Evolutionary conservation across 2,113 vertebrate genomes (phyloP).

Genomic region (Erythrocercus mccallii): DNA sequence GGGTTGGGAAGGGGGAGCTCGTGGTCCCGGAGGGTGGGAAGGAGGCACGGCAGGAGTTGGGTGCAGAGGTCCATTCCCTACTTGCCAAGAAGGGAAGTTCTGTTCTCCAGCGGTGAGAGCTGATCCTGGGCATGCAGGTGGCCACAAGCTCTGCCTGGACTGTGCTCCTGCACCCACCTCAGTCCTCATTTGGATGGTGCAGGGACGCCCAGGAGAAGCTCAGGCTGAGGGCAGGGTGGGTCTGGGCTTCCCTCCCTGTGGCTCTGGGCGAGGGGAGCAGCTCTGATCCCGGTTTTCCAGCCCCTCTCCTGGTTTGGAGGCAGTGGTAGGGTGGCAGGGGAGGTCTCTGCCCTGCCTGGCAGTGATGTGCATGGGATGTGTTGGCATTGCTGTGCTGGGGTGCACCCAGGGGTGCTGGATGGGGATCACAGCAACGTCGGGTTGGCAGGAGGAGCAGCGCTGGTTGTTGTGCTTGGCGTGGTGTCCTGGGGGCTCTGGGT

Average conservation of each 20-base stretch:
- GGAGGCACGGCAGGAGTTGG: not conserved
- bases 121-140: not conserved
- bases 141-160: not conserved
- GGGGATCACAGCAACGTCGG: fast-evolving
- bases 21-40: not conserved
- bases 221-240: not conserved
- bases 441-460: fast-evolving
- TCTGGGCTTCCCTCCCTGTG: not conserved
- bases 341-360: not conserved
- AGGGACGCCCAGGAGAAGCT: not conserved
- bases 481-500: not conserved
- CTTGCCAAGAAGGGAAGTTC: not conserved
- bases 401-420: not conserved
- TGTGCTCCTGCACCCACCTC: not conserved
- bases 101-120: not conserved
- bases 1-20: not conserved
- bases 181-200: fast-evolving
- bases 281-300: not conserved
- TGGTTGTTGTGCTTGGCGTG: not conserved
- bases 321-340: not conserved
- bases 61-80: not conserved
- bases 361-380: fast-evolving
- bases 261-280: not conserved
- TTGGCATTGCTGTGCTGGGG: not conserved
- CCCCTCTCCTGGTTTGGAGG: not conserved